Evolutionary conservation across 2,888 invertebrate genomes (phyloP).

Genomic region (Amphipoea lucens): DNA sequence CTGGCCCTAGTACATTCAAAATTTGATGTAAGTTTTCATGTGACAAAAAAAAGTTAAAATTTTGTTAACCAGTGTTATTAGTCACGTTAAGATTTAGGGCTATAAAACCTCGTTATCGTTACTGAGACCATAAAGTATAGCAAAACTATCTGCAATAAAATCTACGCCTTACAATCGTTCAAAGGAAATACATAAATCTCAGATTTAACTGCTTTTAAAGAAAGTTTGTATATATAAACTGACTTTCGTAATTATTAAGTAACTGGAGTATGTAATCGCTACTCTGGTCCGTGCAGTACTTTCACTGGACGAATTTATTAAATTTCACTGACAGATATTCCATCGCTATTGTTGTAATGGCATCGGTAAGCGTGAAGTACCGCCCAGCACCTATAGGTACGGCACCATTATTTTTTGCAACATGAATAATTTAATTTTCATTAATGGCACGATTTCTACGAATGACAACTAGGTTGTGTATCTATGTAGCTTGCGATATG

Average conservation of each 20-base stretch:
- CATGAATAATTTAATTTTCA: conserved; percentile 28
- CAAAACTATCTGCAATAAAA: conserved; percentile 30
- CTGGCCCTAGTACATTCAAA: no score
- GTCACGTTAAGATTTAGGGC: conserved; percentile 2
- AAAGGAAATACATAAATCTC: conserved; percentile 38
- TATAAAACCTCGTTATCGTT: conserved; percentile 15
- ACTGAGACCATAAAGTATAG: conserved; percentile 18
- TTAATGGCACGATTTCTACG: conserved; percentile 37
- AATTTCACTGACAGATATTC: conserved; percentile 63
- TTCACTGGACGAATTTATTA: conserved; percentile 68
- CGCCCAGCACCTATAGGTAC: conserved; percentile 4
- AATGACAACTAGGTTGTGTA: conserved; percentile 18
- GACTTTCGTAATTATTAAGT: conserved; percentile 57
- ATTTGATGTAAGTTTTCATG: no score
- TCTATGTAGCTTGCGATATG: not conserved
- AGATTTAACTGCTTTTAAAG: conserved; percentile 46
- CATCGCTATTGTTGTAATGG: conserved; percentile 54
- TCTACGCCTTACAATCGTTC: conserved; percentile 9
- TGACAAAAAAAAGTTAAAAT: no score
- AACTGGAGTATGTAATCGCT: conserved; percentile 58
- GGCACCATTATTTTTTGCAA: conserved; percentile 29
- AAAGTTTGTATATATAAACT: conserved; percentile 39
- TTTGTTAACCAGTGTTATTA: no score
- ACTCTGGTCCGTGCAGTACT: conserved; percentile 58
- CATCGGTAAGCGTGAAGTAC: conserved; percentile 25